A percentile compares a stretch with the other conserved stretches of the same genome.
Evolutionary conservation across 1,140 invertebrate species (phyloP).

Genomic region (Zaprionus davidi): DNA sequence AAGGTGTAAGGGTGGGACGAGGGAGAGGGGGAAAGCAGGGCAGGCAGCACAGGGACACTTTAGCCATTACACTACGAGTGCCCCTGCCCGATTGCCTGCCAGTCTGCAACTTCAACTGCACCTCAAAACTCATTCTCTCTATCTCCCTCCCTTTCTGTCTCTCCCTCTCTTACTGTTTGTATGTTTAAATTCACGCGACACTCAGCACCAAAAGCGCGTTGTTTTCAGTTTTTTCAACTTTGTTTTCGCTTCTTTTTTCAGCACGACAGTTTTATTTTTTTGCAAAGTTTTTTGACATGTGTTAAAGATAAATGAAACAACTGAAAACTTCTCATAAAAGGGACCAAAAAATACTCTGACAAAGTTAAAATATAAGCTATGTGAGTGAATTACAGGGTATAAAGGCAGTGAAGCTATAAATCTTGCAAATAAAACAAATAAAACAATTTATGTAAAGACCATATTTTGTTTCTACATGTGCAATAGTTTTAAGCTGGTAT

Average conservation of each 20-base stretch:
- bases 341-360: background rate
- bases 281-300: conserved; percentile 66
- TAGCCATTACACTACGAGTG: conserved; percentile 37
- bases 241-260: conserved; percentile 14
- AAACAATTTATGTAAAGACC: too few relatives aligned
- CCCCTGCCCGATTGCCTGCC: conserved; percentile 47
- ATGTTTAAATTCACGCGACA: conserved; percentile 57
- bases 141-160: background rate
- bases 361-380: too few relatives aligned
- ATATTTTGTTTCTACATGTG: too few relatives aligned
- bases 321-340: background rate
- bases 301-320: conserved; percentile 66
- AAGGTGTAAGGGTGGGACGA: background rate
- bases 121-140: background rate
- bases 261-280: conserved; percentile 40
- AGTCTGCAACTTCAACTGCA: conserved; percentile 47
- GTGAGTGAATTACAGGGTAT: background rate
- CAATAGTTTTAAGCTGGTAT: too few relatives aligned
- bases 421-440: too few relatives aligned
- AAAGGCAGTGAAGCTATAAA: background rate
- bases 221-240: conserved; percentile 38
- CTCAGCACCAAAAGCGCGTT: conserved; percentile 35
- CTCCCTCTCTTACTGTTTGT: conserved; percentile 37
- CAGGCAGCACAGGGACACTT: conserved; percentile 52
- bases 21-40: background rate